A percentile compares a stretch with the other conserved stretches of the same genome.
Conservation (phyloP, 1,140 invertebrate species). For the Aphidius gifuensis region DNA sequence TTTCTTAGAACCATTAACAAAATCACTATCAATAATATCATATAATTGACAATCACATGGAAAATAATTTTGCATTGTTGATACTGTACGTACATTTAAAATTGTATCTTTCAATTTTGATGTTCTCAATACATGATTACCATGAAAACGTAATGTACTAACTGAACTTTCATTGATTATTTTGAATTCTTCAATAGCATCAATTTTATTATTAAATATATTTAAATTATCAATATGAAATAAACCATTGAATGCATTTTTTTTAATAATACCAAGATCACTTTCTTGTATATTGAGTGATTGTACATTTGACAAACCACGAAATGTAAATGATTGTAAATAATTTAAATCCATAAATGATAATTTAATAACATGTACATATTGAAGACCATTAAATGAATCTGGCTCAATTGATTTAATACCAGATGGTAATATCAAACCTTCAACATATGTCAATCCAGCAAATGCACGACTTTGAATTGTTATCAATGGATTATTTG, state of each 20-base stretch:
- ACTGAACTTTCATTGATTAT: slow-evolving; percentile 67
- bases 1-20: slow-evolving; percentile 62
- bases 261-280: slow-evolving; percentile 70
- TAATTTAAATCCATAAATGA: slow-evolving; percentile 77
- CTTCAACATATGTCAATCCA: slow-evolving; percentile 73
- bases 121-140: slow-evolving; percentile 77
- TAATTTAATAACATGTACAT: slow-evolving; percentile 71
- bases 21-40: slow-evolving; percentile 68
- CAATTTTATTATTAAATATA: slow-evolving; percentile 80
- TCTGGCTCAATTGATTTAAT: slow-evolving; percentile 71
- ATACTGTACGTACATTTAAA: slow-evolving; percentile 65
- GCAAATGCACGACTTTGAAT: slow-evolving; percentile 76
- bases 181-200: slow-evolving; percentile 70
- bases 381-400: slow-evolving; percentile 76
- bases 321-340: slow-evolving; percentile 68
- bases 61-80: slow-evolving; percentile 73
- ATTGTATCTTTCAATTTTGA: slow-evolving; percentile 65
- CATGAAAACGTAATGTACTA: slow-evolving; percentile 67
- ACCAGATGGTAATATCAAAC: slow-evolving; percentile 72
- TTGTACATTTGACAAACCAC: slow-evolving; percentile 71
- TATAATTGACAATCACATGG: slow-evolving; percentile 80
- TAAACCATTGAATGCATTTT: slow-evolving; percentile 70
- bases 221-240: slow-evolving; percentile 67
- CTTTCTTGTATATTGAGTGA: slow-evolving; percentile 74
- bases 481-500: slow-evolving; percentile 72